These are phyloP conservation scores for Hydriomena furcata DNA, from an alignment of 2,888 invertebrate genomes.

Conservation along the genomic window DNA sequence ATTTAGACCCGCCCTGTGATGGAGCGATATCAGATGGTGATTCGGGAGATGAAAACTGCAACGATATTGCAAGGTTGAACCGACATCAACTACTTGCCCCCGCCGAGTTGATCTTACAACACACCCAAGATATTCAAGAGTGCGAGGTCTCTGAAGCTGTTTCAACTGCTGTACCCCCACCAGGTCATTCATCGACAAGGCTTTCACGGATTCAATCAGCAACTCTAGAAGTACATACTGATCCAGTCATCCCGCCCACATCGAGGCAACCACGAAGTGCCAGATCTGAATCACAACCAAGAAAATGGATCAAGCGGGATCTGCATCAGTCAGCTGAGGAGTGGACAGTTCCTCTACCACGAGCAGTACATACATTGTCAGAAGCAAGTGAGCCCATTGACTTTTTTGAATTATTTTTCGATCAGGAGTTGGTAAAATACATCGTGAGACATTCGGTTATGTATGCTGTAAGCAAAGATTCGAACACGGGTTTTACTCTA, in stretches of 20 bases:
- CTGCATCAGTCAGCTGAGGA: not conserved
- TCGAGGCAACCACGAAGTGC: too few relatives aligned
- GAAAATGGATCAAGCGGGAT: slow-evolving; percentile 2
- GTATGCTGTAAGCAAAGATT: slow-evolving; percentile 9
- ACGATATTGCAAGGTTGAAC: slow-evolving; percentile 1
- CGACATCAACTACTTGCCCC: slow-evolving; percentile 1
- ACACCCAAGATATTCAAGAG: not conserved
- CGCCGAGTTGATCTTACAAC: slow-evolving; percentile 4
- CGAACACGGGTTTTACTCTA: slow-evolving; percentile 3
- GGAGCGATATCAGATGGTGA: not conserved
- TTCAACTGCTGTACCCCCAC: too few relatives aligned
- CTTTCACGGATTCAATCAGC: too few relatives aligned
- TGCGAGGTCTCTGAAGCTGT: too few relatives aligned
- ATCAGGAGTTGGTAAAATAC: slow-evolving; percentile 7
- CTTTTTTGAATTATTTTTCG: slow-evolving; percentile 15
- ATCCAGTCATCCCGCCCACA: too few relatives aligned
- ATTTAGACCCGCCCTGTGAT: not conserved
- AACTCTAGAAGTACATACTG: too few relatives aligned
- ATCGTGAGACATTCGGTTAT: slow-evolving; percentile 6
- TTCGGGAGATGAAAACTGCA: slow-evolving; percentile 1
- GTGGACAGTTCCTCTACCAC: slow-evolving; percentile 4
- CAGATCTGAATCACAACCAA: not conserved
- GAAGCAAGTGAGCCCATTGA: slow-evolving; percentile 7
- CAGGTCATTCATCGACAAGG: too few relatives aligned
- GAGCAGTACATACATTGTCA: slow-evolving; percentile 3